Evolutionary conservation across 2,113 vertebrate species (phyloP), one percentile per base, ranked within the genome.

Genomic region (Pogonocichla stellata): DNA sequence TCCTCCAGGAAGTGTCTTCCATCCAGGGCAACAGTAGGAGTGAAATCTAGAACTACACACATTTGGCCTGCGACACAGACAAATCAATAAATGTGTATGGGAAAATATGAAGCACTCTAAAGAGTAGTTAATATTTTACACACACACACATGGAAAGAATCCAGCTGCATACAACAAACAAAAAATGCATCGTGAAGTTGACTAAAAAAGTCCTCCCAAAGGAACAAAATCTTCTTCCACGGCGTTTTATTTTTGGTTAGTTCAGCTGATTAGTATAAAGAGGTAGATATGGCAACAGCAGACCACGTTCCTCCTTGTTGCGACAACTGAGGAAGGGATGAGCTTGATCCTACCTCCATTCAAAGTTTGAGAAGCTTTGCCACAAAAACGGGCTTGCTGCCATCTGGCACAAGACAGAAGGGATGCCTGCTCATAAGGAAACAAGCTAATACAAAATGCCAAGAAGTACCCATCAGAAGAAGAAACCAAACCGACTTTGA

Each of bases 1-100:
- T 93, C 98, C 98, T 90, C 98, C 98, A 53, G 98, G 97, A 78
- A 98, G 95, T 0, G 97, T 98, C 92, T 98, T 98, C 98, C 98
- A 98, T 67, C 98, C 98, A 81, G 98, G 98, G 61, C 98, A 98
- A 92, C 98, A 98, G 81, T 98, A 98, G 5, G 97, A 98, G 71
- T 97, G 98, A 93, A 98, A 98, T 94, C 98, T 97, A 92, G 98
- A 98, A 90, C 98, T 98, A 93, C 98, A 98, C n/a, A 98, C 98
- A 84, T 98, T 98, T 85, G 98, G 98, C 91, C 98, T 98, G 96
- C 36, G 26, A 90, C 60, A 95, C 10, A 97, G 16, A 97, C 18
- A 94, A 70, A 93, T 7, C 70, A 70, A 65, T 12, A 74, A 72
- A 64, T 10, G 7, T 3, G 8, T 28, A 66, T 4, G 70, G 9